Evolutionary conservation across 2,113 vertebrate genomes (phyloP).

Genomic region (Oplegnathus fasciatus): DNA sequence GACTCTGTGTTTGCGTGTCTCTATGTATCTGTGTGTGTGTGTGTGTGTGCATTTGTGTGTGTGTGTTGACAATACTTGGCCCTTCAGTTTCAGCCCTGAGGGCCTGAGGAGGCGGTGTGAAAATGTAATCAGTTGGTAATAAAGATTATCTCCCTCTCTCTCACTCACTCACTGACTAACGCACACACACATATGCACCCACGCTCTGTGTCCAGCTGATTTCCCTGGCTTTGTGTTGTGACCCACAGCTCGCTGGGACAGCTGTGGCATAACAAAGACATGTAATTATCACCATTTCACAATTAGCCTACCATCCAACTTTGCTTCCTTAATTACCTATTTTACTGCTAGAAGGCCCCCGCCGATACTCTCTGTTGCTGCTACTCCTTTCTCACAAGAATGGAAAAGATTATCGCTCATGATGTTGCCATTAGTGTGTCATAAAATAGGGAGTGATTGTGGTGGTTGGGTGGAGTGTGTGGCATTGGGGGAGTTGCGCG

Average conservation of each 20-base stretch:
- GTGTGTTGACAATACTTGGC: conserved; percentile 74
- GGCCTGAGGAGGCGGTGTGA: conserved; percentile 79
- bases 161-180: neutral
- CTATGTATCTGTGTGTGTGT: neutral
- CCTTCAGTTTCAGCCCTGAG: conserved; percentile 68
- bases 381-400: conserved; percentile 65
- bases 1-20: conserved; percentile 54
- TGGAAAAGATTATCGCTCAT: conserved; percentile 78
- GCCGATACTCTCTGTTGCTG: conserved; percentile 47
- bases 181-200: conserved; percentile 8
- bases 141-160: conserved; percentile 76
- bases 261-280: conserved; percentile 90
- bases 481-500: neutral
- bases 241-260: conserved; percentile 89
- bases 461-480: conserved; percentile 43
- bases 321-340: conserved; percentile 92
- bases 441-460: conserved; percentile 67
- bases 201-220: conserved; percentile 63
- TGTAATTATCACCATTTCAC: conserved; percentile 96
- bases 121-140: conserved; percentile 90
- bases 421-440: conserved; percentile 53
- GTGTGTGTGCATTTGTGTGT: conserved; percentile 11
- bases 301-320: conserved; percentile 93
- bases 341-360: conserved; percentile 88
- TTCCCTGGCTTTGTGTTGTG: conserved; percentile 79